Conservation (phyloP, 2,888 invertebrate genomes). For the Aleiodes leptofemur region DNA sequence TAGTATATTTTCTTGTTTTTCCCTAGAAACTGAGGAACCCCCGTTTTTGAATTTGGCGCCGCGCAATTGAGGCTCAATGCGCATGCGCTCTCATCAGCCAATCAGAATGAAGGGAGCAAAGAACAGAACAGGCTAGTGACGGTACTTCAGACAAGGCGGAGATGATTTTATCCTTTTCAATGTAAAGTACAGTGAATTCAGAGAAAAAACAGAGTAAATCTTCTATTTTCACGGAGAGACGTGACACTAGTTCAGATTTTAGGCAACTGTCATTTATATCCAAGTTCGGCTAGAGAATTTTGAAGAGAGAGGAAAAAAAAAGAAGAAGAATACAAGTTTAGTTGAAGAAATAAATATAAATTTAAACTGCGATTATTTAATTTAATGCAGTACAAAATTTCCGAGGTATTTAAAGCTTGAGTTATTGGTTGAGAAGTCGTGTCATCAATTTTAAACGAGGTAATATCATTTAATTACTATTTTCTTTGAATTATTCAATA, state of each 20-base stretch:
- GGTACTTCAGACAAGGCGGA: too few species aligned
- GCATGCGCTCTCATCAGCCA: too few species aligned
- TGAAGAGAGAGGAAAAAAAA: neutral
- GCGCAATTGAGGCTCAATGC: too few species aligned
- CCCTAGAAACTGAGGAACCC: too few species aligned
- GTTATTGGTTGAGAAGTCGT: slow-evolving; percentile 42
- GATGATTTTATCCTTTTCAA: too few species aligned
- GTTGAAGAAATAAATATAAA: slow-evolving; percentile 25
- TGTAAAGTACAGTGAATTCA: too few species aligned
- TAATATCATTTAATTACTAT: neutral
- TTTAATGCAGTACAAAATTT: slow-evolving; percentile 63
- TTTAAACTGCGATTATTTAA: slow-evolving; percentile 50
- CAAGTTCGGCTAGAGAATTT: slow-evolving; percentile 50
- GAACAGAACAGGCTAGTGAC: too few species aligned
- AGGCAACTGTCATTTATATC: slow-evolving; percentile 69
- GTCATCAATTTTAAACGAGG: neutral
- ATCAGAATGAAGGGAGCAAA: too few species aligned
- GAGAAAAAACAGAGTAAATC: neutral
- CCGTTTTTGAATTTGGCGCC: too few species aligned
- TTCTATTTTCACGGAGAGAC: slow-evolving; percentile 60
- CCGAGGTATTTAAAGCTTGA: slow-evolving; percentile 61
- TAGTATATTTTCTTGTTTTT: too few species aligned
- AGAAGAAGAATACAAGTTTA: slow-evolving; percentile 19
- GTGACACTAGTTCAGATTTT: slow-evolving; percentile 60
- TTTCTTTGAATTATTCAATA: neutral